Conservation (phyloP, 2,888 invertebrate genomes). For the Cacoxenus indagator region DNA sequence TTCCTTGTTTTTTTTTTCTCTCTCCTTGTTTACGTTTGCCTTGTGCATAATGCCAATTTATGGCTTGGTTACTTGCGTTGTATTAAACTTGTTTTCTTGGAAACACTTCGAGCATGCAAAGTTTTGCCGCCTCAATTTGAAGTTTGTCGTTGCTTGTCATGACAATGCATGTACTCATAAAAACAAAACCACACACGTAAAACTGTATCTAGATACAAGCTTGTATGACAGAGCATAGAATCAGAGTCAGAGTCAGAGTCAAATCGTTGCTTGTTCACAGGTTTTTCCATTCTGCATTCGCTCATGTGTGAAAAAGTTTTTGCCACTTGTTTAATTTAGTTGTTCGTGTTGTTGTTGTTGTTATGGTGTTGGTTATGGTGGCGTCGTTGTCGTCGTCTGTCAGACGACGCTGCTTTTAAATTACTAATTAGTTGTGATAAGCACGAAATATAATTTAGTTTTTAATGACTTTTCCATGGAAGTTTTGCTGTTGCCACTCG, state of each 20-base stretch:
- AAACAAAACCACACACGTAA: not conserved
- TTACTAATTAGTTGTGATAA: conserved; percentile 38
- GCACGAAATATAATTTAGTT: conserved; percentile 26
- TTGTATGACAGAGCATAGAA: too few relatives aligned
- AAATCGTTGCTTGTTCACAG: not conserved
- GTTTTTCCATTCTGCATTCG: not conserved
- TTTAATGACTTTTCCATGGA: conserved; percentile 19
- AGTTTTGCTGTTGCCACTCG: not conserved
- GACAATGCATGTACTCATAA: conserved; percentile 1
- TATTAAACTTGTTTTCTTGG: not conserved
- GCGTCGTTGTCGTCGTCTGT: not conserved
- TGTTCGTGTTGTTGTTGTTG: not conserved
- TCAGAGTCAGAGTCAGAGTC: not conserved
- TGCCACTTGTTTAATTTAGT: not conserved
- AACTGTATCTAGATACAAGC: not conserved
- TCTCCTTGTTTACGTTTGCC: not conserved
- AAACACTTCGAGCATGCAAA: not conserved
- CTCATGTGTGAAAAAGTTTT: conserved; percentile 7
- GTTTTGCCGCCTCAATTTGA: not conserved
- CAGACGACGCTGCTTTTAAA: not conserved
- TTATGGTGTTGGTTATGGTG: not conserved
- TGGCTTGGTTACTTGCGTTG: not conserved
- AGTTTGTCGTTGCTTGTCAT: conserved; percentile 7
- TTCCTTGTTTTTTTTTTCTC: not conserved
- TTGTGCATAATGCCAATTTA: not conserved